Conservation (phyloP, 1,140 invertebrate species). For the Littorina saxatilis region DNA sequence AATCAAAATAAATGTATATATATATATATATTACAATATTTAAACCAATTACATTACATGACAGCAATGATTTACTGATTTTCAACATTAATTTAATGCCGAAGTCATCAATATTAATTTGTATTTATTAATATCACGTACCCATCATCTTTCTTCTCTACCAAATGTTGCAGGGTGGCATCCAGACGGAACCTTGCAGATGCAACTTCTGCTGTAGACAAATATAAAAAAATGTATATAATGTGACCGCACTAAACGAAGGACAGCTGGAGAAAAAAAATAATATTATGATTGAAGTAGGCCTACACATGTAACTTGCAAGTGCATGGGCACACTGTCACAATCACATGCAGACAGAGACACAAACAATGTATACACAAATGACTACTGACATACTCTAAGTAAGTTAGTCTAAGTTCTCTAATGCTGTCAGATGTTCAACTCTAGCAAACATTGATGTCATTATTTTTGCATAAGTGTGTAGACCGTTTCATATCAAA, state of each 20-base stretch:
- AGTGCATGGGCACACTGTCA: neutral
- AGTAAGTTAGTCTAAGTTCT: neutral
- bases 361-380: neutral
- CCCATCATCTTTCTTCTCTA: conserved; percentile 65
- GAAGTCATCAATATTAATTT: neutral
- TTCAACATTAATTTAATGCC: neutral
- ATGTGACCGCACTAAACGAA: neutral
- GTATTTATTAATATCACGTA: conserved; percentile 17
- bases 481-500: too few species aligned
- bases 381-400: neutral
- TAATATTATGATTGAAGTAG: neutral
- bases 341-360: neutral
- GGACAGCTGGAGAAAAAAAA: neutral
- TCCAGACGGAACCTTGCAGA: conserved; percentile 59
- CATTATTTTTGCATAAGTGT: too few species aligned
- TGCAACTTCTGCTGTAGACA: conserved; percentile 53
- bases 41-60: neutral
- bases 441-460: too few species aligned
- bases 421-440: too few species aligned
- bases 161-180: conserved; percentile 62
- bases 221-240: neutral
- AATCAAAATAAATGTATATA: too few species aligned
- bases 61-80: neutral
- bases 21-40: too few species aligned
- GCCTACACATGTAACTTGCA: neutral